Evolutionary conservation across 2,113 vertebrate genomes (phyloP).

Genomic region (Ibidorhyncha struthersii): DNA sequence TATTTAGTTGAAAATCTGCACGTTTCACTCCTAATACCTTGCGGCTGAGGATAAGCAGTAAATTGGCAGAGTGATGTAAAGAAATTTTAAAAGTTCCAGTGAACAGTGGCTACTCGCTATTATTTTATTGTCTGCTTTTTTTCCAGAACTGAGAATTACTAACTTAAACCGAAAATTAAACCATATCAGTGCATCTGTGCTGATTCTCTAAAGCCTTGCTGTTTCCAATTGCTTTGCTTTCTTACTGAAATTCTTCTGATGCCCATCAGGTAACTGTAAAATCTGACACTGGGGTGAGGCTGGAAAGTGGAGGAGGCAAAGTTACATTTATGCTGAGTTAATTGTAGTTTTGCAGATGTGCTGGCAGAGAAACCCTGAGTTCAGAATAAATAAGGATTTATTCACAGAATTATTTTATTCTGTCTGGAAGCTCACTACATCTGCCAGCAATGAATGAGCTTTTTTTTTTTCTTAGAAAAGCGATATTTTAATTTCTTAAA

Average conservation of each 20-base stretch:
- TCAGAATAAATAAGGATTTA: not conserved
- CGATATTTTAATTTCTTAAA: not conserved
- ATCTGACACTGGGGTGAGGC: not conserved
- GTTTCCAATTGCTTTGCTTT: not conserved
- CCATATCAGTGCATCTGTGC: not conserved
- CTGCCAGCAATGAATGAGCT: not conserved
- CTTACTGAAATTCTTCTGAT: not conserved
- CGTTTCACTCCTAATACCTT: conserved; percentile 10
- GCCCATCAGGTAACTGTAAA: not conserved
- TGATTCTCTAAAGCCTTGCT: not conserved
- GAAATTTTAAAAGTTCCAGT: conserved; percentile 13
- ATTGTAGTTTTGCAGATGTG: not conserved
- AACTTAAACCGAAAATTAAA: not conserved
- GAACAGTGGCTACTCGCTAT: not conserved
- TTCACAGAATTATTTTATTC: not conserved
- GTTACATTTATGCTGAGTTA: not conserved
- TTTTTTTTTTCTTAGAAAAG: not conserved
- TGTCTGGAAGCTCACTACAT: not conserved
- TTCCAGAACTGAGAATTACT: not conserved
- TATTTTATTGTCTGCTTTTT: not conserved
- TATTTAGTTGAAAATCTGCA: conserved; percentile 60
- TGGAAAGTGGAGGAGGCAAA: not conserved
- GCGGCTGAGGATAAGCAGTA: not conserved
- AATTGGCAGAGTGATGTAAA: conserved; percentile 13
- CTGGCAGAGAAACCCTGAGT: not conserved